phyloP scores from a whole-genome alignment of 2,113 vertebrate genomes.

The Phoxinus phoxinus region DNA sequence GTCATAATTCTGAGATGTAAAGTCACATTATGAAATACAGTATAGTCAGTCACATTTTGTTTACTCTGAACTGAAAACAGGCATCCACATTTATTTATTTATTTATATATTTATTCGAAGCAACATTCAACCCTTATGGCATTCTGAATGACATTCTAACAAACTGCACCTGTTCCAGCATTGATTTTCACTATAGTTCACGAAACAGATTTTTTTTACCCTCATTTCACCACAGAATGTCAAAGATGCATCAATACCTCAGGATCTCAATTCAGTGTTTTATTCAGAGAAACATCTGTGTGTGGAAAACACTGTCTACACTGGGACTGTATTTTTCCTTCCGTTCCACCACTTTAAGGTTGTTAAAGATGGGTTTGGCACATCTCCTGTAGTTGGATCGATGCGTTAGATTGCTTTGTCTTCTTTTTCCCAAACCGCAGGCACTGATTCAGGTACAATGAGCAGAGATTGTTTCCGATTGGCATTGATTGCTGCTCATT shows the following conservation, averaged over 20 bases:
- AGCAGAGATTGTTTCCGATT: slow-evolving; percentile 2
- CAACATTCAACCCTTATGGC: background rate
- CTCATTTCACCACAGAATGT: slow-evolving; percentile 6
- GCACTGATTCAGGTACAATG: slow-evolving; percentile 39
- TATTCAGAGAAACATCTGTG: background rate
- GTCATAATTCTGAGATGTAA: background rate
- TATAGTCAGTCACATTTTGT: too few relatives aligned
- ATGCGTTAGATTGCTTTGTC: slow-evolving; percentile 43
- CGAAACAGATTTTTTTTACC: background rate
- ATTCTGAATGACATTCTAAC: background rate
- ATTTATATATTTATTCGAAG: background rate
- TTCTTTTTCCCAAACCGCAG: background rate
- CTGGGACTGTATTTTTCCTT: background rate
- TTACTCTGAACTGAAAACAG: background rate
- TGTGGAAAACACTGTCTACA: slow-evolving; percentile 12
- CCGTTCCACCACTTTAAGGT: slow-evolving; percentile 3
- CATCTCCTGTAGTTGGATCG: slow-evolving; percentile 14
- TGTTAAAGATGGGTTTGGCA: background rate
- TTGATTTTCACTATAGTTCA: background rate
- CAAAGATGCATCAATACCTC: slow-evolving; percentile 9
- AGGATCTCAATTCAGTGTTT: background rate
- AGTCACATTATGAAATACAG: background rate
- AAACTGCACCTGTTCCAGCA: background rate
- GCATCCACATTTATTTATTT: background rate
- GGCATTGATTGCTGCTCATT: slow-evolving; percentile 47